phyloP scores from a whole-genome alignment of 2,888 invertebrate species.

The Xylocampa areola region DNA sequence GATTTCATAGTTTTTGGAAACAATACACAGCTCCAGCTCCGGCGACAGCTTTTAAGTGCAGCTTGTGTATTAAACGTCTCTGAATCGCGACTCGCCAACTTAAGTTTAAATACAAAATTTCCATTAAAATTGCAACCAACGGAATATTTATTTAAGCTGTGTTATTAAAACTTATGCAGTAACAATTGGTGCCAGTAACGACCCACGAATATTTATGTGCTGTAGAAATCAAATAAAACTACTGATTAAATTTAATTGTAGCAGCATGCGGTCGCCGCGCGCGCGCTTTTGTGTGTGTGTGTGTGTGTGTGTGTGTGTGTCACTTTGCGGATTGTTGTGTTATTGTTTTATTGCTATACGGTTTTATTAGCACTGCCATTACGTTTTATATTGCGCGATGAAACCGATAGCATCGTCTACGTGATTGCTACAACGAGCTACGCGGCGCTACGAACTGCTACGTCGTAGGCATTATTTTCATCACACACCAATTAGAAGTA shows the following conservation, averaged over 20 bases:
- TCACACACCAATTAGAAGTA: no score
- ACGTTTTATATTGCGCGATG: background rate
- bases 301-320: background rate
- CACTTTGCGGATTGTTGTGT: background rate
- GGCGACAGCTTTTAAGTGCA: constrained; percentile 11
- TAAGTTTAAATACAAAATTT: constrained; percentile 1
- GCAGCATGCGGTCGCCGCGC: no score
- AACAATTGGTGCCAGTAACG: no score
- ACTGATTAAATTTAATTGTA: background rate
- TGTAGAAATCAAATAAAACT: background rate
- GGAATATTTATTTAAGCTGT: no score
- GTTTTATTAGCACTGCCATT: background rate
- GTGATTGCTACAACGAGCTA: background rate
- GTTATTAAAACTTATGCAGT: no score
- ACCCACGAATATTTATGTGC: background rate
- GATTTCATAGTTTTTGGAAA: constrained; percentile 13
- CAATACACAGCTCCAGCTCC: background rate
- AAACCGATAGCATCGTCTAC: background rate
- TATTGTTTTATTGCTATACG: background rate
- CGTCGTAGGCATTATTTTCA: background rate
- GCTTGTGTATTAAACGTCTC: constrained; percentile 6
- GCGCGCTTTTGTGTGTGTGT: background rate
- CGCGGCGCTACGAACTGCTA: background rate
- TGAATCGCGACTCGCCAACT: background rate
- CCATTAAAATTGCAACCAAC: no score